Evolutionary conservation across 2,888 invertebrate genomes (phyloP), one percentile per base, ranked within the genome.

Genomic region (Aspidiotus rigidus): DNA sequence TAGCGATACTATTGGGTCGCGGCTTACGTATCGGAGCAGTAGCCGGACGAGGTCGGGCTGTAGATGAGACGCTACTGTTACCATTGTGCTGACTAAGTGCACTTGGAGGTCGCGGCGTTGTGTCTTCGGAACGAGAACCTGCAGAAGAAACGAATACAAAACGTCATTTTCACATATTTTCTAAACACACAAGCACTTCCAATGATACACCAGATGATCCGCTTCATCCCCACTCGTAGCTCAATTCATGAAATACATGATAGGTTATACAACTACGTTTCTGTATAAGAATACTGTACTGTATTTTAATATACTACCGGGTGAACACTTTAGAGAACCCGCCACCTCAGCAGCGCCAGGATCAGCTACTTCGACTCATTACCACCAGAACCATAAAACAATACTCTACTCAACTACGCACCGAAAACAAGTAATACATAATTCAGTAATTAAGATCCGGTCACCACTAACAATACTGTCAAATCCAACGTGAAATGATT

Each of bases 91-190:
- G 84, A 77, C 88, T 91, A 83, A 93, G 84, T 75, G 93, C 90
- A 81, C 91, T 91, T 79, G 88, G 88, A 73, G 93, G 93, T 78
- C 93, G 84, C 72, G 86, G 88, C 72, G 89, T 89, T 74, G 85
- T 85, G 77, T 88, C 88, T 74, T 89, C 88, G 41, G 74, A 75
- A 67, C 74, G 72, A 63, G 73, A 71, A 55, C 75, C 75, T 74
- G 70, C 49, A 55, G n/a, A n/a, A 13, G 11, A 49, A 49, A 49
- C 49, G 28, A 28, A 28, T 28, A 28, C 28, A 28, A 28, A 28
- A 28, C 28, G 1, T 28, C 5, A 28, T 28, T 28, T 3, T 28
- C 28, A 28, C 1, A 5, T 28, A 28, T 28, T 3, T 28, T 28
- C 28, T 28, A 28, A 28, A 28, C 28, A 28, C 28, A 28, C 28